These are phyloP conservation scores for Goniozus legneri DNA, from an alignment of 1,140 invertebrate species.

Conservation along the genomic window DNA sequence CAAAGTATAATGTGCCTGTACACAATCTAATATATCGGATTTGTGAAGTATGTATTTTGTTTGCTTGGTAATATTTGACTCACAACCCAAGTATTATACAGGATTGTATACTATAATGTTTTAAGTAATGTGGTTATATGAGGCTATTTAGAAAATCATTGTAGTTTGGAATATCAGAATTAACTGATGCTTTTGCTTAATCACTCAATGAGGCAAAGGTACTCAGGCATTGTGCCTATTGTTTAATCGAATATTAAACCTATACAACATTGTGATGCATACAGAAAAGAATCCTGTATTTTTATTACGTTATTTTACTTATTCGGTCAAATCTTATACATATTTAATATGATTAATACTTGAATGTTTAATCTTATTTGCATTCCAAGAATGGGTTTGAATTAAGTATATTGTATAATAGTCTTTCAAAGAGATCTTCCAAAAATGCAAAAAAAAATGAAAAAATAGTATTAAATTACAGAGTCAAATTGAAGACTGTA, in stretches of 20 bases:
- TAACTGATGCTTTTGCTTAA: conserved; percentile 38
- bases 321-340: conserved; percentile 23
- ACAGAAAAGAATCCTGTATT: conserved; percentile 27
- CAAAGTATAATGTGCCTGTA: conserved; percentile 20
- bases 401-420: conserved; percentile 9
- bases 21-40: conserved; percentile 9
- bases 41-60: conserved; percentile 14
- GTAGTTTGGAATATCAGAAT: conserved; percentile 26
- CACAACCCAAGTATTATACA: conserved; percentile 16
- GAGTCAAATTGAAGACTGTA: conserved; percentile 3
- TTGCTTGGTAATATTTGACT: conserved; percentile 19
- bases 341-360: conserved; percentile 10
- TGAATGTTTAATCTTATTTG: conserved; percentile 20
- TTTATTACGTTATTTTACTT: conserved; percentile 32
- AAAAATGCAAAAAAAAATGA: no score
- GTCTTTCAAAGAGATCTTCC: conserved; percentile 25
- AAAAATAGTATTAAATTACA: conserved; percentile 17
- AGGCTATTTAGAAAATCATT: conserved; percentile 19
- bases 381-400: conserved; percentile 27
- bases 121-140: conserved; percentile 26
- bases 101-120: conserved; percentile 18
- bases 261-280: conserved; percentile 24
- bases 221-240: conserved; percentile 38
- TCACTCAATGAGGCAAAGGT: conserved; percentile 34
- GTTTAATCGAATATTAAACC: conserved; percentile 31